Percentiles rank a stretch among this genome's conserved stretches.
Evolutionary conservation across 92 coral and sea anemone genomes (phyloP).

Genomic region (Palythoa heliodiscus): DNA sequence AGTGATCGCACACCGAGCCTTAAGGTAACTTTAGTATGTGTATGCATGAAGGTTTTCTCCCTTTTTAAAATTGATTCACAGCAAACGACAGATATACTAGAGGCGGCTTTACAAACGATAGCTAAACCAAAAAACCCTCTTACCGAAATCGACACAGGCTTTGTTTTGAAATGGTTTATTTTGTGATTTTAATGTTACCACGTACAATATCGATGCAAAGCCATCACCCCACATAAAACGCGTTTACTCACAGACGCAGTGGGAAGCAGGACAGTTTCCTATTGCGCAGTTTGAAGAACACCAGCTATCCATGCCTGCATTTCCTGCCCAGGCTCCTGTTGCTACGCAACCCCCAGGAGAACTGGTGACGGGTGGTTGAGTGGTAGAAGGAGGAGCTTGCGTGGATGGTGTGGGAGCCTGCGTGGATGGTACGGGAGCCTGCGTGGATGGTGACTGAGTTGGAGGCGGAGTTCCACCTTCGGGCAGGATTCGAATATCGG

Average conservation of each 20-base stretch:
- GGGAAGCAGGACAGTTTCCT: conserved; percentile 36
- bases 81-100: too few species aligned
- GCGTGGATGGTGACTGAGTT: conserved; percentile 43
- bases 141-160: too few species aligned
- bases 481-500: conserved; percentile 76
- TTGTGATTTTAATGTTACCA: too few species aligned
- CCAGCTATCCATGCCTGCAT: conserved; percentile 26
- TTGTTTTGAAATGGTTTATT: too few species aligned
- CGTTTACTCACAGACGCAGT: neutral
- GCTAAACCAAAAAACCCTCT: too few species aligned
- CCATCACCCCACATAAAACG: neutral
- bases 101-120: too few species aligned
- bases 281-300: conserved; percentile 30
- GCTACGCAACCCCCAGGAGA: neutral
- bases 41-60: too few species aligned
- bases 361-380: conserved; percentile 20
- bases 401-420: conserved; percentile 23
- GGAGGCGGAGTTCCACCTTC: conserved; percentile 42
- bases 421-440: conserved; percentile 38
- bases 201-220: too few species aligned
- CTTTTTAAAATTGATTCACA: too few species aligned
- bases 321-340: neutral
- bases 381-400: conserved; percentile 24
- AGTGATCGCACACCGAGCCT: too few species aligned
- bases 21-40: too few species aligned